Conservation (phyloP, 1,140 invertebrate species). For the Muscidifurax raptorellus region DNA sequence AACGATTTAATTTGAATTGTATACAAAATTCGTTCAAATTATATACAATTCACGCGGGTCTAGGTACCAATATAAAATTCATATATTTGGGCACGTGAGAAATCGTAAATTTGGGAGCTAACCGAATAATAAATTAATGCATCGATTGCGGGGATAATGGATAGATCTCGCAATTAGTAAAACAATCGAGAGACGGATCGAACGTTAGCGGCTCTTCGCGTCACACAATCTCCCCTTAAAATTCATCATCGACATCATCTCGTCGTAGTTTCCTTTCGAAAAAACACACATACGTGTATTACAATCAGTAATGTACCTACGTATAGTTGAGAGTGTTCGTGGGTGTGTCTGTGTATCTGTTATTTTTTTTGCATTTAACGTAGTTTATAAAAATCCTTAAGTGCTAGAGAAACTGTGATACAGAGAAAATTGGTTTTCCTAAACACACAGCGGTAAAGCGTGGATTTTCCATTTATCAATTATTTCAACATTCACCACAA, state of each 20-base stretch:
- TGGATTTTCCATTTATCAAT: slow-evolving; percentile 65
- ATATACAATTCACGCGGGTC: slow-evolving; percentile 12
- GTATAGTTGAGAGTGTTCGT: slow-evolving; percentile 35
- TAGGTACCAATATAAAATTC: slow-evolving; percentile 5
- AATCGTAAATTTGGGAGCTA: not conserved
- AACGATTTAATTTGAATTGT: not conserved
- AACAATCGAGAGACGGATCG: slow-evolving; percentile 36
- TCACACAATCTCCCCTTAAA: slow-evolving; percentile 4
- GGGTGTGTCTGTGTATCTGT: slow-evolving; percentile 45
- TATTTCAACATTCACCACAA: slow-evolving; percentile 58
- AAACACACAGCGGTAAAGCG: slow-evolving; percentile 68
- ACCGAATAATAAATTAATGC: not conserved
- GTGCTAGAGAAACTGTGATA: slow-evolving; percentile 65
- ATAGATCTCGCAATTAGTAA: not conserved
- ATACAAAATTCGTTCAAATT: slow-evolving; percentile 10
- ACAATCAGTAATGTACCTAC: slow-evolving; percentile 25
- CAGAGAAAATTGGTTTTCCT: slow-evolving; percentile 62
- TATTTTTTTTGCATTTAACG: slow-evolving; percentile 45
- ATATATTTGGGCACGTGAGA: not conserved
- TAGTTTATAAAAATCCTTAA: slow-evolving; percentile 62
- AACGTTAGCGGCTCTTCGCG: slow-evolving; percentile 49
- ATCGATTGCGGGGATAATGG: not conserved
- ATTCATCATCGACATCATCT: slow-evolving; percentile 12
- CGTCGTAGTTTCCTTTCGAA: not conserved
- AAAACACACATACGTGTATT: slow-evolving; percentile 33